phyloP scores from a whole-genome alignment of 1,140 invertebrate genomes.

The Solenopsis fugax region DNA sequence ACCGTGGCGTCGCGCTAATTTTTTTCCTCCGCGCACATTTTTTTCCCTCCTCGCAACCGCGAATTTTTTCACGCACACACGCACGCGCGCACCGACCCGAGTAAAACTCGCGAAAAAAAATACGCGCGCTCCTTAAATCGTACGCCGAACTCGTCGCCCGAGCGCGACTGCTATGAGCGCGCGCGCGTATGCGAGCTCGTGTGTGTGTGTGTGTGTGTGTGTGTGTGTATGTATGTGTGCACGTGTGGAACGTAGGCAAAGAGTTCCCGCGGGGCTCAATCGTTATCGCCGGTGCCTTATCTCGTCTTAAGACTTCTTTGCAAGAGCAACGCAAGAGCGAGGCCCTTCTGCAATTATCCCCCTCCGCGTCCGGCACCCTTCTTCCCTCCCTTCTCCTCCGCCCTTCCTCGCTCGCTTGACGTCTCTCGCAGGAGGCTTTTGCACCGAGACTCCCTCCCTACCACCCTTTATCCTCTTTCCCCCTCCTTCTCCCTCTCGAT shows the following conservation, averaged over 20 bases:
- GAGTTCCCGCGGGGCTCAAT: constrained; percentile 84
- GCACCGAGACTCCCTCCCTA: constrained; percentile 24
- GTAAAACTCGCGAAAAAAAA: constrained; percentile 34
- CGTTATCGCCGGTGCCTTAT: constrained; percentile 84
- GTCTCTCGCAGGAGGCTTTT: constrained; percentile 23
- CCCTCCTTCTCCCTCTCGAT: constrained; percentile 45
- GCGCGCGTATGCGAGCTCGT: constrained; percentile 57
- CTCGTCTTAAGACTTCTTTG: constrained; percentile 81
- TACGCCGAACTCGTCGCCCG: neutral
- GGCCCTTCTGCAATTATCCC: constrained; percentile 84
- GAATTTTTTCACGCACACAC: constrained; percentile 56
- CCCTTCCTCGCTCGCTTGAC: neutral
- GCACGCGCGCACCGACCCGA: neutral
- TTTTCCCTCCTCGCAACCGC: constrained; percentile 21
- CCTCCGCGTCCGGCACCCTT: constrained; percentile 66
- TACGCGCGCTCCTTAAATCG: constrained; percentile 40
- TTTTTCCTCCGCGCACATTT: constrained; percentile 7
- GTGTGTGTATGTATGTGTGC: constrained; percentile 36
- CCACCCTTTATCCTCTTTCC: neutral
- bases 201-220: constrained; percentile 68
- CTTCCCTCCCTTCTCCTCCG: neutral
- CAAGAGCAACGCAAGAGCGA: constrained; percentile 81
- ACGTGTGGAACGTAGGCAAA: constrained; percentile 80
- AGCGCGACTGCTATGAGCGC: neutral
- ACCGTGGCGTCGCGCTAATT: constrained; percentile 48